Evolutionary conservation across 2,797 vertebrate species (phyloP), one percentile per base, ranked within the genome.

Genomic region (Pseudocheirus occidentalis): DNA sequence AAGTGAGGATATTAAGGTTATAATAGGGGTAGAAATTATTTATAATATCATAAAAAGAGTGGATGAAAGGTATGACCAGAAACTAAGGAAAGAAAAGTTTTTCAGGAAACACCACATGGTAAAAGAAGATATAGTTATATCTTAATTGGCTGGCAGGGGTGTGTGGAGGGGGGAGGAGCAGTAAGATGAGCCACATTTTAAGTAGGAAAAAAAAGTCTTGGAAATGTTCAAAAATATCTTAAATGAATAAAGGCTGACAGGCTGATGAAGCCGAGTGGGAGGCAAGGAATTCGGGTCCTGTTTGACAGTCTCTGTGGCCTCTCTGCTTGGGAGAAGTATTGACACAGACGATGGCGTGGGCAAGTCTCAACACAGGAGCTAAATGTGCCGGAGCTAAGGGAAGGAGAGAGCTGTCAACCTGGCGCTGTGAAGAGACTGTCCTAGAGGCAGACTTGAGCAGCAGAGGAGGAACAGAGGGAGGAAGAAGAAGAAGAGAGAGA

Each of bases 171-270:
- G 13, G 81, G 66, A 55, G 12, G 5, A 89, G 73, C 55, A 40
- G 21, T 90, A 94, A 91, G 46, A 81, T 91, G 58, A 95, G 90
- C 34, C 91, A 27, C 6, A 34, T 28, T 93, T 90, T 40, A 21
- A 92, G 1, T 28, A 40, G 13, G 16, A 90, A n/a, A 92, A 21
- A 21, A 73, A 95, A 73, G 92, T 40, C 46, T 95, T 5, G 57
- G 40, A 52, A 58, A 34, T 12, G 40, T 91, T 89, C 55, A 94
- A 94, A 95, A 93, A 95, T 92, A 87, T 29, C 89, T 87, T 21
- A 16, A 5, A 21, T 10, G 94, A 73, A 96, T 18, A 46, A 92
- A 59, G 62, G 90, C 89, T 95, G 90, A 92, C 92, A 89, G 87
- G 95, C 94, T 91, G 87, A 56, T 4, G 55, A 92, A 21, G 81